These are phyloP conservation scores for Epizoanthus fatuus DNA, from an alignment of 92 coral and sea anemone species.

Conservation along the genomic window DNA sequence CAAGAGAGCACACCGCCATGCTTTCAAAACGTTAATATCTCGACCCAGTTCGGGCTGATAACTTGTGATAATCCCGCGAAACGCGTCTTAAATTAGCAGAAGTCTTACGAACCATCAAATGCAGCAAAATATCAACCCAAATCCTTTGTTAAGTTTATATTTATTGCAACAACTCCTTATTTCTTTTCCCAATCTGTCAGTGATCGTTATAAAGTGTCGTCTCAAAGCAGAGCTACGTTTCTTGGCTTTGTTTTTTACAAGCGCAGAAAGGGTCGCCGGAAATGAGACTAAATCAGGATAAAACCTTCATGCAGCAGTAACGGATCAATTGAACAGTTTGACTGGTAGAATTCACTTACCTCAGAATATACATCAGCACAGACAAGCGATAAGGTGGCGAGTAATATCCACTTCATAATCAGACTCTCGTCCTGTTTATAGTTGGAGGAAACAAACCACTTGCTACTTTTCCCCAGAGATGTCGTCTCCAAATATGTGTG, in stretches of 20 bases:
- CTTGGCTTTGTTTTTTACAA: background rate
- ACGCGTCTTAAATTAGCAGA: background rate
- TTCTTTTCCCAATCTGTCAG: background rate
- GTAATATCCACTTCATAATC: constrained; percentile 7
- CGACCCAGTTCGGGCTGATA: background rate
- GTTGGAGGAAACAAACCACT: background rate
- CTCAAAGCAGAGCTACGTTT: background rate
- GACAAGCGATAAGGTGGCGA: constrained; percentile 9
- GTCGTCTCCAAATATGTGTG: background rate
- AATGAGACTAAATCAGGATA: constrained; percentile 1
- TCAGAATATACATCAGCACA: constrained; percentile 20
- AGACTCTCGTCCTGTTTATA: background rate
- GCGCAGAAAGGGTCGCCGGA: constrained; percentile 31
- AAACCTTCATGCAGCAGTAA: constrained; percentile 11
- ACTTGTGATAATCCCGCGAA: background rate
- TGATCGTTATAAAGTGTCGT: background rate
- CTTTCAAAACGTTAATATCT: constrained; percentile 19
- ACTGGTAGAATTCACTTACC: constrained; percentile 22
- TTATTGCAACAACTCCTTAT: background rate
- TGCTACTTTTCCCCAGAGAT: background rate
- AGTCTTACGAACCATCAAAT: background rate
- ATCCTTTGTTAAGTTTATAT: background rate
- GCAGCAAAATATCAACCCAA: background rate
- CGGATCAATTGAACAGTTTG: background rate
- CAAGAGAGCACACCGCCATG: background rate